Evolutionary conservation across 2,797 vertebrate species (phyloP).

Genomic region (Ispidina picta): DNA sequence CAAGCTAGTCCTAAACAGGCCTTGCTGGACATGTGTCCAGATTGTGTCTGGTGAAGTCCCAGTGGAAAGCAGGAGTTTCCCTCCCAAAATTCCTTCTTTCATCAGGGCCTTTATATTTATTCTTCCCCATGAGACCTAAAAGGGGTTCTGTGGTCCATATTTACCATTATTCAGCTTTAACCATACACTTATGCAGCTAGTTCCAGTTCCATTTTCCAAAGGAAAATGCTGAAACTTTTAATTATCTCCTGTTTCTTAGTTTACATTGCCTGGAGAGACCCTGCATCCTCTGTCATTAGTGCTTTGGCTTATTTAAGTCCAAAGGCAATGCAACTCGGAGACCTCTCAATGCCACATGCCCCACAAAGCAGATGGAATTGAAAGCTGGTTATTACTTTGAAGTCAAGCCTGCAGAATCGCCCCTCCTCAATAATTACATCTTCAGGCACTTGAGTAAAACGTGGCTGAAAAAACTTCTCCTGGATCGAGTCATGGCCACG

Average conservation of each 20-base stretch:
- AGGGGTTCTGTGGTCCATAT: background rate
- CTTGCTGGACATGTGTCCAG: accelerated
- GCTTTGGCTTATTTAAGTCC: background rate
- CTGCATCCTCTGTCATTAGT: background rate
- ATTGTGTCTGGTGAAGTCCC: background rate
- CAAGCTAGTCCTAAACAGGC: background rate
- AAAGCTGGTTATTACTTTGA: constrained; percentile 84
- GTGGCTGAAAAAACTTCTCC: constrained; percentile 94
- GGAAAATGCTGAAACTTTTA: background rate
- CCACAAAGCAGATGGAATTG: background rate
- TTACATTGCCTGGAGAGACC: background rate
- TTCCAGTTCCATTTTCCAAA: background rate
- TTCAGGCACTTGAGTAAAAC: constrained; percentile 91
- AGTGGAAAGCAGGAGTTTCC: background rate
- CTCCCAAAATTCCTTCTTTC: background rate
- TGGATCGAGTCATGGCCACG: constrained; percentile 89
- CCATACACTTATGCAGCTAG: background rate
- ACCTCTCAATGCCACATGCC: background rate
- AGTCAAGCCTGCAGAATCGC: constrained; percentile 93
- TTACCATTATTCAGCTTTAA: background rate
- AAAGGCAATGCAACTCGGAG: background rate
- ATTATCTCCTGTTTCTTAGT: background rate
- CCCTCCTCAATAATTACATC: constrained; percentile 92
- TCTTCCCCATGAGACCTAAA: background rate
- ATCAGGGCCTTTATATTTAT: background rate